These are phyloP conservation scores for Crax fasciolata DNA, from an alignment of 2,797 vertebrate genomes.

Conservation along the genomic window DNA sequence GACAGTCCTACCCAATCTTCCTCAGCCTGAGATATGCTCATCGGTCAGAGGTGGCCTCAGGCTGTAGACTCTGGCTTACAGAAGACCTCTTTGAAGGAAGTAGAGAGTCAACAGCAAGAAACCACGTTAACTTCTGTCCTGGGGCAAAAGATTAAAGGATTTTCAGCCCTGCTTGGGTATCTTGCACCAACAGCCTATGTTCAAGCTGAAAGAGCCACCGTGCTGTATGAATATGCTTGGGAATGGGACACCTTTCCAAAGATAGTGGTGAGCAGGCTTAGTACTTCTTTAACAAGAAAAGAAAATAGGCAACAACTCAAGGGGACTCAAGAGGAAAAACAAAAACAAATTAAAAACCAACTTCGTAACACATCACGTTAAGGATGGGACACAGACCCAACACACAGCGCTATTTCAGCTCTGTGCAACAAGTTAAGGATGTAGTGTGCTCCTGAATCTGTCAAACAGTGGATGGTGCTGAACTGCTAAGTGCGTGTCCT, in stretches of 20 bases:
- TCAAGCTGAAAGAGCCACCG: background rate
- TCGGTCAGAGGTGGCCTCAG: background rate
- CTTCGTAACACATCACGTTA: background rate
- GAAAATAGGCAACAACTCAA: background rate
- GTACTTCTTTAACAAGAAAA: background rate
- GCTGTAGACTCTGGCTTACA: background rate
- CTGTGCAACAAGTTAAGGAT: background rate
- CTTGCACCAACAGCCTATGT: background rate
- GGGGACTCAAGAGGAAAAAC: background rate
- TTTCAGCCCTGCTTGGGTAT: background rate
- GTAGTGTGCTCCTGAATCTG: background rate
- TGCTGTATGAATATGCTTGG: background rate
- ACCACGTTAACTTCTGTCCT: background rate
- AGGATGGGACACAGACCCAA: background rate
- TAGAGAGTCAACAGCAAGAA: background rate
- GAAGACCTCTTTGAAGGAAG: background rate
- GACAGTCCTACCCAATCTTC: background rate
- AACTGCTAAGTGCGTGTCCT: conserved; percentile 9
- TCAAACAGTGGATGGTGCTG: background rate
- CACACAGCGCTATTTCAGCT: background rate
- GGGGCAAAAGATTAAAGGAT: background rate
- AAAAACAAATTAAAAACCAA: background rate
- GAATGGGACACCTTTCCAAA: background rate
- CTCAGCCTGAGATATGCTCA: background rate
- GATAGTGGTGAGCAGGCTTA: background rate